Evolutionary conservation across 2,888 invertebrate species (phyloP), one percentile per base, ranked within the genome.

Genomic region (Marronus borbonicus): DNA sequence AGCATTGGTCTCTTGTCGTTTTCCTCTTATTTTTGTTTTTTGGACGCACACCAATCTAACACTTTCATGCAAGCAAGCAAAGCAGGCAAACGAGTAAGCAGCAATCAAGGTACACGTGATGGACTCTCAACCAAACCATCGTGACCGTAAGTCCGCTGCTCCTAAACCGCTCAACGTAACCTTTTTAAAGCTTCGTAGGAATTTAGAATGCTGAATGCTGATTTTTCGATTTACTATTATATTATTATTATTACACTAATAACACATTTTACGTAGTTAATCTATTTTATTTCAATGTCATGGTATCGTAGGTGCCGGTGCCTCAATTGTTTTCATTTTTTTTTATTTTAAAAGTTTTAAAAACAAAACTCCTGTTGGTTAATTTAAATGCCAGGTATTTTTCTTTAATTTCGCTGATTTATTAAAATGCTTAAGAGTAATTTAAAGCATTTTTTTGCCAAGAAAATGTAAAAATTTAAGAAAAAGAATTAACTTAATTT

Each of bases 161-260:
- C 65, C 65, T 78, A 79, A 79, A 80, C 80, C 83, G 79, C 83
- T 83, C 83, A 82, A 80, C 80, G 78, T 81, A 80, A 80, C 84
- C 86, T 86, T 84, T 85, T 84, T 4, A 55, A 86, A 86, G 86
- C 88, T 86, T 87, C 84, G 80, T 86, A 87, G 86, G 85, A 82
- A 84, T 84, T 86, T 86, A 86, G 86, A 86, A 86, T 87, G 86
- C 86, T 85, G 86, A 87, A 85, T 86, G 86, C 86, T 83, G 55
- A 55, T 55, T 81, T 84, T 80, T 83, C 28, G 5, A 28, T 81
- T 82, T 82, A 83, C 83, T 83, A 85, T 44, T 44, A 44, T 5
- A 36, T 24, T 24, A 24, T 24, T 24, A 24, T 24, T 24, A 24
- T 24, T 24, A 24, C 1, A 24, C 24, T 24, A 5, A 31, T 24